A percentile compares a stretch with the other conserved stretches of the same genome.
phyloP scores from a whole-genome alignment of 2,797 vertebrate species.

The Chrysocyon brachyurus region DNA sequence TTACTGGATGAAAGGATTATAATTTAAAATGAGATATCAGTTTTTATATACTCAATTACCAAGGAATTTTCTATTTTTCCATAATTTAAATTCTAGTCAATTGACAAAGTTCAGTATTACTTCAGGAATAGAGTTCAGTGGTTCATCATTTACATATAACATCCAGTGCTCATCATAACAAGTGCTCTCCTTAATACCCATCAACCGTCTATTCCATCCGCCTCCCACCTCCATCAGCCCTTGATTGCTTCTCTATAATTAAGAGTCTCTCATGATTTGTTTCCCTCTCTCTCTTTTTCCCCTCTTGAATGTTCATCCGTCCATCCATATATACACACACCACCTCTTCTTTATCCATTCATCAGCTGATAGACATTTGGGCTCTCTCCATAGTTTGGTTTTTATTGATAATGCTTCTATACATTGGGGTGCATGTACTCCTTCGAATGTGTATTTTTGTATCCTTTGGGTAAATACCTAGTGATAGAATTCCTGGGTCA shows the following conservation, averaged over 20 bases:
- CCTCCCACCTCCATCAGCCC: not conserved
- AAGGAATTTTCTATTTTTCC: not conserved
- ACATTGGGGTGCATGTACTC: not conserved
- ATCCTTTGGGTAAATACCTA: not conserved
- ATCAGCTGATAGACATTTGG: not conserved
- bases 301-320: not conserved
- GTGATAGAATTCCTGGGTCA: not conserved
- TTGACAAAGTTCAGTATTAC: not conserved
- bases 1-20: not conserved
- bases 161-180: not conserved
- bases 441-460: not conserved
- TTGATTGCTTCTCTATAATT: not conserved
- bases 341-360: not conserved
- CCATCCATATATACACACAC: not conserved
- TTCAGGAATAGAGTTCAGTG: not conserved
- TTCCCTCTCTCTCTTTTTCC: not conserved
- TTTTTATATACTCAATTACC: not conserved
- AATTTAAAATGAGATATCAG: constrained; percentile 8
- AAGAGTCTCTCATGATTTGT: not conserved
- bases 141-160: not conserved
- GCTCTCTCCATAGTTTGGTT: not conserved
- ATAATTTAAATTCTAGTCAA: not conserved
- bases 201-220: not conserved
- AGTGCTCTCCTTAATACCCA: not conserved
- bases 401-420: not conserved